These are phyloP conservation scores for Aporrectodea caliginosa DNA, from an alignment of 1,140 invertebrate species.

Conservation along the genomic window DNA sequence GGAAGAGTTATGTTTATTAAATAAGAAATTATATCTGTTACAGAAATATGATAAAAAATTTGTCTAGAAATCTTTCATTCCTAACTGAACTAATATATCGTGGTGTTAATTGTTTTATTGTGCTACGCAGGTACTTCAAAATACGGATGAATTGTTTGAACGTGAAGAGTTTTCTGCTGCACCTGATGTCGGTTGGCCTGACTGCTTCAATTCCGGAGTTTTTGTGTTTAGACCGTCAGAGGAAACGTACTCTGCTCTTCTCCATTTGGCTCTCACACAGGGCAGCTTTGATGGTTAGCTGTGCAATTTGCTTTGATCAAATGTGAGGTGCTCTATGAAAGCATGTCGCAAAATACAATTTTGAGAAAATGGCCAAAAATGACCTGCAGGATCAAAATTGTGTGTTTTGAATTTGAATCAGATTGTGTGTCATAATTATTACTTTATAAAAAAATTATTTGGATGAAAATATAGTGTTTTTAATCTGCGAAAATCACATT, in stretches of 20 bases:
- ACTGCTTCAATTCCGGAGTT: conserved; percentile 59
- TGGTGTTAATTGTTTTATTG: too few relatives aligned
- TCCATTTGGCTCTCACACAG: conserved; percentile 47
- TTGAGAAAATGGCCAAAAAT: too few relatives aligned
- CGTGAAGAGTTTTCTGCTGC: conserved; percentile 57
- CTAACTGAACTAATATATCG: too few relatives aligned
- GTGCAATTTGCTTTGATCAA: background rate
- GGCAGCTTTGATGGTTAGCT: conserved; percentile 56
- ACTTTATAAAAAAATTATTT: background rate
- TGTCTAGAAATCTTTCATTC: too few relatives aligned
- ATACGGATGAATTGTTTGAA: conserved; percentile 58
- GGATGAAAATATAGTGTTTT: too few relatives aligned
- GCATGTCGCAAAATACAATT: background rate
- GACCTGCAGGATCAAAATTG: too few relatives aligned
- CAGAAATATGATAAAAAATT: too few relatives aligned
- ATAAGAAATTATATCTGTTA: too few relatives aligned
- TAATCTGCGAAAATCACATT: too few relatives aligned
- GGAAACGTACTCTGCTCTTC: conserved; percentile 52
- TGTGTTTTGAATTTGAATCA: background rate
- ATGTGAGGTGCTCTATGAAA: background rate
- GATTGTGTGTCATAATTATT: background rate
- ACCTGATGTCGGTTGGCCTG: conserved; percentile 58
- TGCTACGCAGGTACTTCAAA: conserved; percentile 40
- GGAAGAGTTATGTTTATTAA: too few relatives aligned
- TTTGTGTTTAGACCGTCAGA: conserved; percentile 55